Percentiles rank a stretch among this genome's conserved stretches.
phyloP scores from a whole-genome alignment of 1,140 invertebrate genomes.

The Pogonomyrmex barbatus region DNA sequence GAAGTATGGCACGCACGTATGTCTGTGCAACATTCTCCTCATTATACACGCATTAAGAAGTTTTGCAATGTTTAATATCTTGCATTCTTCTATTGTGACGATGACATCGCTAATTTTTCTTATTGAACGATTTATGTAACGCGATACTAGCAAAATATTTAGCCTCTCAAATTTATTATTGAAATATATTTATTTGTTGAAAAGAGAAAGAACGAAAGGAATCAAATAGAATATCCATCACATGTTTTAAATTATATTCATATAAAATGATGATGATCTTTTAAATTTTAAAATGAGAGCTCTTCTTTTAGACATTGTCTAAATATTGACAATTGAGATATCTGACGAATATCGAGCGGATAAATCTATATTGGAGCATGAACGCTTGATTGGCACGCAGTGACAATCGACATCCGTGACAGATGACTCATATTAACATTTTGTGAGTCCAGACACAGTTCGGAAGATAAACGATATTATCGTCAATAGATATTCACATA shows the following conservation, averaged over 20 bases:
- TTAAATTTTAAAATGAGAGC: not conserved
- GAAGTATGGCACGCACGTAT: constrained; percentile 12
- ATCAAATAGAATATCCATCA: not conserved
- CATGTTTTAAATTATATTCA: not conserved
- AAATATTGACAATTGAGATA: not conserved
- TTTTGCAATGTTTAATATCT: constrained; percentile 38
- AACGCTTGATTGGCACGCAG: constrained; percentile 50
- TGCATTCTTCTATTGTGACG: constrained; percentile 17
- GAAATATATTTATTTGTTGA: not conserved
- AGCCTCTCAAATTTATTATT: not conserved
- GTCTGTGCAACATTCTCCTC: constrained; percentile 23
- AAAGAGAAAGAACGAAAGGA: not conserved
- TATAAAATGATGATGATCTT: not conserved
- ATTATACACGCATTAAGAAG: constrained; percentile 28
- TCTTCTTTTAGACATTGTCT: not conserved
- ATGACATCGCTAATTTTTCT: constrained; percentile 7
- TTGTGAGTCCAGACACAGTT: constrained; percentile 6
- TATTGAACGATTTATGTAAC: not conserved
- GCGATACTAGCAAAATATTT: not conserved
- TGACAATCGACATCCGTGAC: constrained; percentile 6
- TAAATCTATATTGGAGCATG: constrained; percentile 8
- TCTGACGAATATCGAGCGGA: constrained; percentile 31
- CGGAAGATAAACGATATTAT: constrained; percentile 24
- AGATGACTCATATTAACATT: constrained; percentile 55
- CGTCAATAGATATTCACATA: not conserved